These are phyloP conservation scores for Lymantria dispar DNA, from an alignment of 2,888 invertebrate genomes.

Conservation along the genomic window DNA sequence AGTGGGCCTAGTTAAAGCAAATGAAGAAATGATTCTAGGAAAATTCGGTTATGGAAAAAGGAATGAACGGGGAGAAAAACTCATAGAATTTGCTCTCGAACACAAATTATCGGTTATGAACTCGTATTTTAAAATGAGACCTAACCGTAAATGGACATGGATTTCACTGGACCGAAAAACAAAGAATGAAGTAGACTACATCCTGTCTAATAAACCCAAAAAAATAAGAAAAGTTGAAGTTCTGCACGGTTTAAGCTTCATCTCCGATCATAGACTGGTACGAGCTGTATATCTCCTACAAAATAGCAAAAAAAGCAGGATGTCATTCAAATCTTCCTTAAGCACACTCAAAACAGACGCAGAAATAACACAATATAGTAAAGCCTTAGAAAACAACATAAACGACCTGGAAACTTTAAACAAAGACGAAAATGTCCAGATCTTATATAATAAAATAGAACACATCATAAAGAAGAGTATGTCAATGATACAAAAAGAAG, in stretches of 20 bases:
- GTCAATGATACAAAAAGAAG: not conserved
- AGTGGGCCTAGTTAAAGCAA: constrained; percentile 11
- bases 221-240: not conserved
- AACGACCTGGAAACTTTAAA: not conserved
- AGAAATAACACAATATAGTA: not conserved
- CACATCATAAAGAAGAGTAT: too few relatives aligned
- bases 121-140: not conserved
- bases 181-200: constrained; percentile 4
- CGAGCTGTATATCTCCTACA: not conserved
- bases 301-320: constrained; percentile 1
- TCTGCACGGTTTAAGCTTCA: not conserved
- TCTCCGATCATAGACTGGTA: not conserved
- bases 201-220: constrained; percentile 1
- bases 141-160: constrained; percentile 2
- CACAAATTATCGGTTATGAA: constrained; percentile 1
- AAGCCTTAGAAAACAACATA: not conserved
- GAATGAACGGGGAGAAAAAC: constrained; percentile 7
- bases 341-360: not conserved
- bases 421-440: not conserved
- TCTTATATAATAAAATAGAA: not conserved
- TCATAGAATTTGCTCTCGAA: not conserved
- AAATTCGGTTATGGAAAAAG: constrained; percentile 17
- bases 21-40: constrained; percentile 9
- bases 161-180: not conserved
- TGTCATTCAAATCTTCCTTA: not conserved